phyloP scores from a whole-genome alignment of 2,113 vertebrate genomes.

The Microcebus jonahi region DNA sequence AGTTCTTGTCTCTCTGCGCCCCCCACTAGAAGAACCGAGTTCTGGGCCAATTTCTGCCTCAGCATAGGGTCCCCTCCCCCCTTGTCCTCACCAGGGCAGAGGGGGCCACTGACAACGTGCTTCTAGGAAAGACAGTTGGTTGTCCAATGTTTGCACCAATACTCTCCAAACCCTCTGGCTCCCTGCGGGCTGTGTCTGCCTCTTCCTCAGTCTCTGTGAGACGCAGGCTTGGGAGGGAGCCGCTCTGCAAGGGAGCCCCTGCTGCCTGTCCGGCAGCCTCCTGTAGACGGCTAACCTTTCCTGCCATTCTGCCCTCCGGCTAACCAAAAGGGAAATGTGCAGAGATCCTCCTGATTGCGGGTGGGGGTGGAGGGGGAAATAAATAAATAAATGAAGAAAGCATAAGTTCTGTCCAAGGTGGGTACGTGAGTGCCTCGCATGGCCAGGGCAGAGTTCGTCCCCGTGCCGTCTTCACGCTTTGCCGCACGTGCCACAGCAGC shows the following conservation, averaged over 20 bases:
- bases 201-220: not conserved
- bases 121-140: not conserved
- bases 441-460: constrained; percentile 72
- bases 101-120: not conserved
- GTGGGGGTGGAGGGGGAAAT: constrained; percentile 72
- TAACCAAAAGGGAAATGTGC: constrained; percentile 74
- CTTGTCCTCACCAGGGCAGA: not conserved
- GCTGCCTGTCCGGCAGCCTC: not conserved
- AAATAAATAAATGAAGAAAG: constrained; percentile 86
- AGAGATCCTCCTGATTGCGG: constrained; percentile 60
- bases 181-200: not conserved
- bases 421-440: constrained; percentile 76
- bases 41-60: not conserved
- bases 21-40: not conserved
- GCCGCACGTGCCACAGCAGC: constrained; percentile 95
- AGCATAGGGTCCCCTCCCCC: not conserved
- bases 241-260: not conserved
- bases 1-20: not conserved
- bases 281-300: constrained; percentile 4
- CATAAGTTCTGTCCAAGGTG: constrained; percentile 76
- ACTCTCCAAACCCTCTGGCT: not conserved
- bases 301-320: constrained; percentile 72
- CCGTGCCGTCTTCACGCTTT: constrained; percentile 88
- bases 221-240: not conserved
- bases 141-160: not conserved